Base-by-base conservation (phyloP, 1,140 invertebrate species). In the Aphidius gifuensis region DNA sequence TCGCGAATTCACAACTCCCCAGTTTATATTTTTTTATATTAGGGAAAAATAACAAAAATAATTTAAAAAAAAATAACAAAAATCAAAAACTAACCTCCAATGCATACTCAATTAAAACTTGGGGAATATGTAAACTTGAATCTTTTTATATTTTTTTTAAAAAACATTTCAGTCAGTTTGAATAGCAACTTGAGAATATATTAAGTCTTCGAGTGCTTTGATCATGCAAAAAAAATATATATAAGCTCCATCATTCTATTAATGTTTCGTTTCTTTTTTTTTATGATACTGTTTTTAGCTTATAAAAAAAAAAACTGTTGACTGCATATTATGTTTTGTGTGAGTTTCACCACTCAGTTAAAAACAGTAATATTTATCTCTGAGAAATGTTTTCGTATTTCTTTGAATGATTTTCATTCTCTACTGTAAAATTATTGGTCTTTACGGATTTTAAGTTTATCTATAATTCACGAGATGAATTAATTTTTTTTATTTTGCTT, bases 351-450 rank as follows among this genome's bases (percentile, higher is more conserved):
- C 70, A 71, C 67, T 64, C 69, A 69, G 58, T 66, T 64, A 70
- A 68, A 73, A 69, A 68, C 72, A 76, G 71, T 70, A 66, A 76
- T 69, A 68, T 64, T 69, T 75, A 75, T 71, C 68, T 72, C 74
- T 75, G 68, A 68, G 66, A 69, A 65, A 77, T 72, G 71, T 72
- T 72, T 78, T 79, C 77, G 72, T 79, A 75, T 74, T 78, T 77
- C 65, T 76, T 77, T 70, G 78, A 80, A 73, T 73, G 71, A 71
- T 45, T 55, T 64, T 69, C 69, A 69, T 69, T 73, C 73, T 68
- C 55, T 79, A 79, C 69, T 72, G 68, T 75, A 77, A 77, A 72
- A 61, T 32, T 32, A 32, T 32, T 32, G 23, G 23, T 32, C 23
- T 32, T 32, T 32, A 32, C 23, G 2, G 4, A 32, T 32, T 32